Base-by-base conservation (phyloP, 2,888 invertebrate species). In the Autographa pulchrina region DNA sequence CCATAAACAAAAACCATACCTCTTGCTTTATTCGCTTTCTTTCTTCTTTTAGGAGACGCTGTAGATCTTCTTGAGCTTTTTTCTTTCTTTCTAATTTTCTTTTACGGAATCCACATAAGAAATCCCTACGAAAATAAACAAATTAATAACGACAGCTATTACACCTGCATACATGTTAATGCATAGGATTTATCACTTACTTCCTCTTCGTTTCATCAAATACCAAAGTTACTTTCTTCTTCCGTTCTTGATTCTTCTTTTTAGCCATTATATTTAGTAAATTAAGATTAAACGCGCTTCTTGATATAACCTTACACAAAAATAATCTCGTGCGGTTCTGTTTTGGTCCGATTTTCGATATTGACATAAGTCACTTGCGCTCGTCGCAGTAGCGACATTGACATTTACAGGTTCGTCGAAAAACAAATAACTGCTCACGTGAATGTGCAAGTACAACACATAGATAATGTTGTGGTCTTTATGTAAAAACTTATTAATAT, bases 51-150 rank as follows among this genome's bases (percentile, higher is more conserved):
- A 98, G 90, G 82, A 97, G 96, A 52, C 96, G 94, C 81, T 97
- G 96, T 48, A 98, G 90, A 80, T 98, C 96, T 78, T 97, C 97
- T 86, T 97, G 96, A 0, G 98, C 98, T 83, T 97, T 97, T 84
- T 97, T 97, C 87, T 97, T 97, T 61, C 98, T 96, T 89, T 98
- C 97, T 60, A 98, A 91, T 89, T 98, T 98, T 77, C 98, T 96
- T 93, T 98, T 98, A 61, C 97, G 97, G 89, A 98, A 98, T 2
- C 98, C 98, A 78, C 97, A 97, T 38, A 98, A 92, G 89, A 97
- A 98, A 61, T 98, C 98, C 87, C 98, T 98, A 68, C 8, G 7
- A 96, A 63, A 59, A 69, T 25, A 38, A 70, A 71, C 43, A 64
- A 60, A 63, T 60, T 48, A 63, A 38, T 20, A 32, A 16, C n/a